Conservation (phyloP, 2,888 invertebrate genomes). For the Lomographa bimaculata region DNA sequence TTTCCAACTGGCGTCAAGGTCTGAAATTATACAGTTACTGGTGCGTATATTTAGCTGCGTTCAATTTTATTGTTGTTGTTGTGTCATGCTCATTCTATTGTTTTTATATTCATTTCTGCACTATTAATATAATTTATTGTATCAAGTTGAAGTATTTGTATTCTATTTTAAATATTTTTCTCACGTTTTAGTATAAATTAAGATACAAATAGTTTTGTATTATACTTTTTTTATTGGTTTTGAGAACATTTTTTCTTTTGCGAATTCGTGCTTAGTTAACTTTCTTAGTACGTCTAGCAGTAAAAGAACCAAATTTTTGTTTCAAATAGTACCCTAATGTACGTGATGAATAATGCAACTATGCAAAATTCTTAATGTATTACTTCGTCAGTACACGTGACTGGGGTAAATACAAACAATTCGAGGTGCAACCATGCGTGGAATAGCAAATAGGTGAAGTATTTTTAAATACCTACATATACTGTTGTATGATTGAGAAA, state of each 20-base stretch:
- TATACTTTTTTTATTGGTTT: slow-evolving; percentile 9
- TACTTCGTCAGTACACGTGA: slow-evolving; percentile 68
- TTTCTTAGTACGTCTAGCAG: slow-evolving; percentile 30
- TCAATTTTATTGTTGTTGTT: slow-evolving; percentile 14
- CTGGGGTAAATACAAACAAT: slow-evolving; percentile 55
- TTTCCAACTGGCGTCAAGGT: slow-evolving; percentile 48
- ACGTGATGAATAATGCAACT: slow-evolving; percentile 67
- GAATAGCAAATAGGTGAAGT: slow-evolving; percentile 51
- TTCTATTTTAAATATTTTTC: slow-evolving; percentile 10
- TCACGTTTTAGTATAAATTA: background rate
- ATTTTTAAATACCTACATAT: slow-evolving; percentile 21
- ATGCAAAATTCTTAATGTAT: slow-evolving; percentile 68
- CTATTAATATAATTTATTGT: background rate
- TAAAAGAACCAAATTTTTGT: slow-evolving; percentile 51
- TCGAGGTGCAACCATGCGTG: slow-evolving; percentile 56
- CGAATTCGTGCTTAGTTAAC: slow-evolving; percentile 14
- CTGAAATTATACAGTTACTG: slow-evolving; percentile 38
- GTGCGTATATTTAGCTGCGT: slow-evolving; percentile 38
- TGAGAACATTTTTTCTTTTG: slow-evolving; percentile 7
- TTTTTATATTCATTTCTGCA: slow-evolving; percentile 3
- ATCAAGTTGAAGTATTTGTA: slow-evolving; percentile 1
- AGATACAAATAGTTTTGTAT: no score
- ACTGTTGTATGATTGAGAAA: slow-evolving; percentile 1
- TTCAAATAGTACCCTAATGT: slow-evolving; percentile 45
- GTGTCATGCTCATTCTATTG: background rate